A percentile compares a stretch with the other conserved stretches of the same genome.
These are phyloP conservation scores for Apamea crenata DNA, from an alignment of 2,888 invertebrate genomes.

Conservation along the genomic window DNA sequence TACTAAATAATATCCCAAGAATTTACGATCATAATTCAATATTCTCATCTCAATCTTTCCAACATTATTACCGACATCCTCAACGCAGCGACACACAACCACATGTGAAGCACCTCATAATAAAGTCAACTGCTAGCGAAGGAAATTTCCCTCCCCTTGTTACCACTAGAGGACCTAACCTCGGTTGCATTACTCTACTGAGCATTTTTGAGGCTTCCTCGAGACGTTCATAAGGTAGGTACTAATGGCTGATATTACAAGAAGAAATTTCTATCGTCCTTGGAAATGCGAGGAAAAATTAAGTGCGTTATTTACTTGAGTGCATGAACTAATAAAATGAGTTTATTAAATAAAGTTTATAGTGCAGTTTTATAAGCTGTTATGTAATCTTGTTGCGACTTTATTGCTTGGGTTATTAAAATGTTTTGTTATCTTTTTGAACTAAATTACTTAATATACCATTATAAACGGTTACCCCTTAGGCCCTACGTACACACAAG, in stretches of 20 bases:
- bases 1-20: neutral
- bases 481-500: neutral
- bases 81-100: constrained; percentile 7
- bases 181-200: constrained; percentile 38
- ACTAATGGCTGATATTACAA: constrained; percentile 44
- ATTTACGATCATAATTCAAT: neutral
- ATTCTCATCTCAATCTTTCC: neutral
- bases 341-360: constrained; percentile 22
- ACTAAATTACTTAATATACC: neutral
- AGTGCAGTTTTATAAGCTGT: constrained; percentile 32
- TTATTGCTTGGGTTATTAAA: constrained; percentile 22
- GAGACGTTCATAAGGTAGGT: constrained; percentile 35
- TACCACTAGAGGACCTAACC: constrained; percentile 23
- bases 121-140: constrained; percentile 26
- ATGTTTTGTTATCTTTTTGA: neutral
- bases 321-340: constrained; percentile 24
- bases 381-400: constrained; percentile 21
- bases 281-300: constrained; percentile 15
- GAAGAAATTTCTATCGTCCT: neutral
- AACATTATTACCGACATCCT: neutral
- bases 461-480: neutral
- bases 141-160: constrained; percentile 34
- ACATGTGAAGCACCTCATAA: constrained; percentile 42
- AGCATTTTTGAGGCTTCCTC: constrained; percentile 40
- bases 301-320: constrained; percentile 23